phyloP scores from a whole-genome alignment of 2,113 vertebrate genomes.

The Donacobius atricapilla region DNA sequence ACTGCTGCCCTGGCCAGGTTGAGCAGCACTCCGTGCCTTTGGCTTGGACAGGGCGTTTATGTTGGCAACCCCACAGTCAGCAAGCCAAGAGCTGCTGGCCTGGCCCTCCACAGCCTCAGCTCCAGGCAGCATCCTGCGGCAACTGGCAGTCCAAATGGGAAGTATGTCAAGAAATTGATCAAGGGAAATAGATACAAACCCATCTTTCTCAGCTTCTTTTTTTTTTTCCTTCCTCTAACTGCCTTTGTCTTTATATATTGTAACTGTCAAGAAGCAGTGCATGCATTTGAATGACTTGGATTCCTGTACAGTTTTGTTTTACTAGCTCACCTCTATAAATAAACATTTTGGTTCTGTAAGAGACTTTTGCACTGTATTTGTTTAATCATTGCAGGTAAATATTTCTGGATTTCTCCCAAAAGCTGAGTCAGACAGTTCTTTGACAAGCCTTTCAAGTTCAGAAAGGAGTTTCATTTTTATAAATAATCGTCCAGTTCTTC shows the following conservation, averaged over 20 bases:
- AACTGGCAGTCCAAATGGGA: neutral
- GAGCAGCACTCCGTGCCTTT: neutral
- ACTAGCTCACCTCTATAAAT: neutral
- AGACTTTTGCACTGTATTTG: neutral
- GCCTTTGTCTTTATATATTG: neutral
- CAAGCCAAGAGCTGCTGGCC: neutral
- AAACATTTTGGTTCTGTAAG: neutral
- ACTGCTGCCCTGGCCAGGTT: neutral
- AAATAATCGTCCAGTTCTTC: slow-evolving; percentile 87
- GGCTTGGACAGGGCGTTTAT: neutral
- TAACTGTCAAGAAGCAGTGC: neutral
- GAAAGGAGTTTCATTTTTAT: slow-evolving; percentile 90
- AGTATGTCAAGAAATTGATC: neutral
- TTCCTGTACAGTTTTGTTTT: neutral
- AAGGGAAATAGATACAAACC: neutral
- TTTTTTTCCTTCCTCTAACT: neutral
- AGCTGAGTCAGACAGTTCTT: slow-evolving; percentile 75
- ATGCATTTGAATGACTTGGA: neutral
- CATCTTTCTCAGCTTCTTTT: neutral
- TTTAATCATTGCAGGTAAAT: slow-evolving; percentile 75
- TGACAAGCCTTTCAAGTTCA: slow-evolving; percentile 81
- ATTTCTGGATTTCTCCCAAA: slow-evolving; percentile 92
- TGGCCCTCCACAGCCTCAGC: neutral
- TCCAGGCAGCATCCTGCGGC: neutral
- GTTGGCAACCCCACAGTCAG: neutral